Evolutionary conservation across 2,113 vertebrate genomes (phyloP).

Genomic region (Pseudonaja textilis): DNA sequence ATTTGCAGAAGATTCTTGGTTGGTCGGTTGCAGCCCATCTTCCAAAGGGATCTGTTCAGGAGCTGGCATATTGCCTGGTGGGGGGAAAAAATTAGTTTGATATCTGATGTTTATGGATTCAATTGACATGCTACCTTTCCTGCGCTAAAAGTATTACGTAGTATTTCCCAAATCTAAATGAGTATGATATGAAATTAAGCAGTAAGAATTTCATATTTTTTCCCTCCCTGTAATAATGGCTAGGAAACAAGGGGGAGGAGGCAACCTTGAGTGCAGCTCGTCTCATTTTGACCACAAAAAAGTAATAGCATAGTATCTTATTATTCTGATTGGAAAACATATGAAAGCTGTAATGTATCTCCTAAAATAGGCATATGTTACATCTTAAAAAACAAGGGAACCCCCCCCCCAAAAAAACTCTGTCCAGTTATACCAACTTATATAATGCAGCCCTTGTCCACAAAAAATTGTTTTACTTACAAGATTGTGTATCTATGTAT

Average conservation of each 20-base stretch:
- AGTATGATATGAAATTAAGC: background rate
- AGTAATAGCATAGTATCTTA: background rate
- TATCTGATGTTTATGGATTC: conserved; percentile 36
- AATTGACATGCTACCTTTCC: conserved; percentile 34
- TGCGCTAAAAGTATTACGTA: background rate
- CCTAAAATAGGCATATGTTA: background rate
- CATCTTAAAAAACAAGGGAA: background rate
- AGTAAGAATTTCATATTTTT: background rate
- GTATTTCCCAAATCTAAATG: background rate
- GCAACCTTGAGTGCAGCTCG: background rate
- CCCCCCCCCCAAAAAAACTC: background rate
- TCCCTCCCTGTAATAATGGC: background rate
- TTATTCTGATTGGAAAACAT: background rate
- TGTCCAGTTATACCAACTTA: background rate
- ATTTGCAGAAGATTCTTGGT: conserved; percentile 74
- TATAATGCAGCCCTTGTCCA: background rate
- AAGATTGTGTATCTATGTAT: background rate
- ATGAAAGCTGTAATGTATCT: background rate
- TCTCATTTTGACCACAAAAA: background rate
- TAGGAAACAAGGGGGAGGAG: background rate
- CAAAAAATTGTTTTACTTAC: background rate
- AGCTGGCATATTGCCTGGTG: conserved; percentile 86
- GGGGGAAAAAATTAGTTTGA: conserved; percentile 45
- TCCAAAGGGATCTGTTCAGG: conserved; percentile 89
- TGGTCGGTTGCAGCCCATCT: conserved; percentile 81